A percentile compares a stretch with the other conserved stretches of the same genome.
Evolutionary conservation across 2,797 vertebrate genomes (phyloP).

Genomic region (Tapirus indicus): DNA sequence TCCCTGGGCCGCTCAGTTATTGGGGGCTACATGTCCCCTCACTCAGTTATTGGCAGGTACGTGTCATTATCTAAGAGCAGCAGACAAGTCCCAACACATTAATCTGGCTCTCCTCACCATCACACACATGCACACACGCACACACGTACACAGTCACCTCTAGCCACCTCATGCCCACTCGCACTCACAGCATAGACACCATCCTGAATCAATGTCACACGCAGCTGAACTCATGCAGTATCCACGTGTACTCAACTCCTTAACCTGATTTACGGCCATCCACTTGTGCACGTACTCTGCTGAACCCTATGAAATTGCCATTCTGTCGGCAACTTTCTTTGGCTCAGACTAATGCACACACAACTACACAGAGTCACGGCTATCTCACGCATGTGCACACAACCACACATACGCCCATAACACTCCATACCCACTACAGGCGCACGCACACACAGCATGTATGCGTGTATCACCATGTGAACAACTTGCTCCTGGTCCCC

Average conservation of each 20-base stretch:
- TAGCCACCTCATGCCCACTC: background rate
- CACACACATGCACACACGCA: background rate
- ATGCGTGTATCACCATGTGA: accelerated
- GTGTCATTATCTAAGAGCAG: background rate
- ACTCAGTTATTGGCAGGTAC: background rate
- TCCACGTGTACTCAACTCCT: accelerated
- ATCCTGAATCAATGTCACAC: background rate
- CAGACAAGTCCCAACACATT: background rate
- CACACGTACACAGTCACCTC: background rate
- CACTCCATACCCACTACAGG: background rate
- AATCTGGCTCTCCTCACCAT: background rate
- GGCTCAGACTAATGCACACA: background rate
- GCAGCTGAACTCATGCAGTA: background rate
- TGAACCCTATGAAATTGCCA: background rate
- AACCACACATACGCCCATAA: background rate
- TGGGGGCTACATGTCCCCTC: background rate
- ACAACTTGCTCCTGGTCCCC: background rate
- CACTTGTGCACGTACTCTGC: accelerated
- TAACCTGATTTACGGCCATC: background rate
- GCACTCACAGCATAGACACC: background rate
- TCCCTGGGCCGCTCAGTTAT: background rate
- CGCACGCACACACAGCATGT: background rate
- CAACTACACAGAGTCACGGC: background rate
- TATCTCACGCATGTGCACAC: background rate
- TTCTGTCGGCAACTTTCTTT: background rate